These are phyloP conservation scores for Monomorium pharaonis DNA, from an alignment of 1,140 invertebrate genomes.

Conservation along the genomic window DNA sequence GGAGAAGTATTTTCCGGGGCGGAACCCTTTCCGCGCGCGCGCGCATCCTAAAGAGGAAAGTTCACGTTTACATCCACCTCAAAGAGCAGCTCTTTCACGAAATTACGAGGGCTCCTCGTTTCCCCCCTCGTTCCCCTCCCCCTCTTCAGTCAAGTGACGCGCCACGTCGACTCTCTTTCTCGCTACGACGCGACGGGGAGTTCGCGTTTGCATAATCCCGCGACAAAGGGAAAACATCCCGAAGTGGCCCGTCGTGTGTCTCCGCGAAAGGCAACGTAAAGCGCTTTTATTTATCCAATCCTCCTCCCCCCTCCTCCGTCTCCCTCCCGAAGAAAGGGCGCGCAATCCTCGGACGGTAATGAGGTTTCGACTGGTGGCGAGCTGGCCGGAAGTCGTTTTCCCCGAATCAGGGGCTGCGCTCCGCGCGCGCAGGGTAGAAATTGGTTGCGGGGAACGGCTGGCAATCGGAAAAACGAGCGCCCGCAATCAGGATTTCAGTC, in stretches of 20 bases:
- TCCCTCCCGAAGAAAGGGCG: neutral
- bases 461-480: slow-evolving; percentile 50
- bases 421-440: slow-evolving; percentile 28
- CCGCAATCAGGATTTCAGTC: slow-evolving; percentile 45
- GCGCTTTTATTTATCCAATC: slow-evolving; percentile 46
- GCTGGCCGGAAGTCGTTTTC: slow-evolving; percentile 50
- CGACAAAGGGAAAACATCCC: slow-evolving; percentile 31
- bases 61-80: slow-evolving; percentile 50
- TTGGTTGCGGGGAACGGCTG: slow-evolving; percentile 43
- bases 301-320: neutral
- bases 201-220: slow-evolving; percentile 48
- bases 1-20: slow-evolving; percentile 19
- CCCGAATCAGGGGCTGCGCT: slow-evolving; percentile 42
- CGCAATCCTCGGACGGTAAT: slow-evolving; percentile 36
- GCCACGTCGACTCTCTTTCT: neutral
- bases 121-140: neutral
- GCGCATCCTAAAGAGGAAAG: slow-evolving; percentile 36
- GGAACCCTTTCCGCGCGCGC: neutral
- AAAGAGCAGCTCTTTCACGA: slow-evolving; percentile 35
- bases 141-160: neutral
- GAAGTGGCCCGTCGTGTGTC: slow-evolving; percentile 18
- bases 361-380: slow-evolving; percentile 51
- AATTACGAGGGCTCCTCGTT: slow-evolving; percentile 32
- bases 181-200: neutral
- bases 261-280: slow-evolving; percentile 26